Evolutionary conservation across 2,797 vertebrate genomes (phyloP).

Genomic region (Lagocephalus sceleratus): DNA sequence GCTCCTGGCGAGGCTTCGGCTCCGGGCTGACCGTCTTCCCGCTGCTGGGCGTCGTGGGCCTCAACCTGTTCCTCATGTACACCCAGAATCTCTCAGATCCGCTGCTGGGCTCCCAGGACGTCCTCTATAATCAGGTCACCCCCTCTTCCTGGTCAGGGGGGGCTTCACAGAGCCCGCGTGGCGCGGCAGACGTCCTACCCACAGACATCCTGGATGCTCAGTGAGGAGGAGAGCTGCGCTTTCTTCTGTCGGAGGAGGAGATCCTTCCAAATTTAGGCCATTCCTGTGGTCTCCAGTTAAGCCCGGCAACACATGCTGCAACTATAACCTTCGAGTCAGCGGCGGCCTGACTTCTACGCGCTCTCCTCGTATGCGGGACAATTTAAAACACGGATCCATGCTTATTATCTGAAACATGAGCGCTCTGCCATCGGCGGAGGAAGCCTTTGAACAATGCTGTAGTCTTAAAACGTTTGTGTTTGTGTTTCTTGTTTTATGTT

Average conservation of each 20-base stretch:
- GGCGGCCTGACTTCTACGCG: conserved; percentile 66
- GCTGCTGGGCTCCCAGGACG: conserved; percentile 57
- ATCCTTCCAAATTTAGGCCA: conserved; percentile 73
- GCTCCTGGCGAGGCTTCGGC: conserved; percentile 75
- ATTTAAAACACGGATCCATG: conserved; percentile 62
- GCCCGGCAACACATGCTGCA: conserved; percentile 67
- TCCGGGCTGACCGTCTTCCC: conserved; percentile 77
- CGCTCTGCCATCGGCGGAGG: conserved; percentile 43
- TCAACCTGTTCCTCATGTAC: conserved; percentile 78
- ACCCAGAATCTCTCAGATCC: conserved; percentile 58
- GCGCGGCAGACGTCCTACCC: conserved; percentile 59
- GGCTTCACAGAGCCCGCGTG: conserved; percentile 58
- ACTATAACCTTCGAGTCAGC: conserved; percentile 63
- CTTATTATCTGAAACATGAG: conserved; percentile 69
- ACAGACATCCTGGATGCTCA: conserved; percentile 66
- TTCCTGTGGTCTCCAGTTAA: conserved; percentile 74
- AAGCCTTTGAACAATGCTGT: conserved; percentile 66
- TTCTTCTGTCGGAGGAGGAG: conserved; percentile 65
- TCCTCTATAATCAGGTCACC: conserved; percentile 65
- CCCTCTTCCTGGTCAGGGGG: conserved; percentile 59
- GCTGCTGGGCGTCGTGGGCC: conserved; percentile 67
- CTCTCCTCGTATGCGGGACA: conserved; percentile 58
- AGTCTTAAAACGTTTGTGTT: conserved; percentile 59
- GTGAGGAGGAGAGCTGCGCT: conserved; percentile 60
- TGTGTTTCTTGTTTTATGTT: conserved; percentile 46